Evolutionary conservation across 2,113 vertebrate species (phyloP), one percentile per base, ranked within the genome.

Genomic region (Perca flavescens): DNA sequence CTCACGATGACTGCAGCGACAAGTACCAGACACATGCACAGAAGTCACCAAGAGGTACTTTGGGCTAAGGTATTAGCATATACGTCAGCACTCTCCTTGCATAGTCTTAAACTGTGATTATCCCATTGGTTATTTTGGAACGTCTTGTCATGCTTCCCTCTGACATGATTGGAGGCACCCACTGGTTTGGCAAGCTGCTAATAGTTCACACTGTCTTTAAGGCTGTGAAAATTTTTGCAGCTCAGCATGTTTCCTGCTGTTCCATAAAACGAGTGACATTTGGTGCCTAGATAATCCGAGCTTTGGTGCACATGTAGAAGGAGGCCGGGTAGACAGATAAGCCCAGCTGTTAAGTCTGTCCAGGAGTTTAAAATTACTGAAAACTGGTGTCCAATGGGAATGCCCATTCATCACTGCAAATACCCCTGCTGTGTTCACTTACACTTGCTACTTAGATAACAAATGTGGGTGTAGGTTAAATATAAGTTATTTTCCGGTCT

Each of bases 301-400:
- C 70, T 85, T 90, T 78, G 22, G 73, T 85, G 82, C 85, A 88
- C 85, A 85, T 79, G 75, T 74, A 76, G 65, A 64, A 79, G 86
- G 62, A 92, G 75, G 60, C 72, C 57, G 77, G 61, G 56, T 49
- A 60, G 75, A 84, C 75, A 72, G 85, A 87, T 87, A 84, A 90
- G 56, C 81, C 91, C 94, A 95, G 94, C 94, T 96, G 95, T 94
- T 93, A 88, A 69, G 89, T 92, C 73, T 85, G 85, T 88, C 82
- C 71, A 77, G 79, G 87, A 93, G 92, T 94, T 94, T 93, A 94
- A 94, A 90, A 94, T 91, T 65, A 92, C 89, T 86, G 77, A 92
- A 91, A 90, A 79, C 79, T 71, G 89, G 89, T 83, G 83, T 91
- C 89, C 68, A 77, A 82, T 92, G 67, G 86, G 88, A 81, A 82